phyloP scores from a whole-genome alignment of 2,888 invertebrate genomes.

The Punctoribates punctum region DNA sequence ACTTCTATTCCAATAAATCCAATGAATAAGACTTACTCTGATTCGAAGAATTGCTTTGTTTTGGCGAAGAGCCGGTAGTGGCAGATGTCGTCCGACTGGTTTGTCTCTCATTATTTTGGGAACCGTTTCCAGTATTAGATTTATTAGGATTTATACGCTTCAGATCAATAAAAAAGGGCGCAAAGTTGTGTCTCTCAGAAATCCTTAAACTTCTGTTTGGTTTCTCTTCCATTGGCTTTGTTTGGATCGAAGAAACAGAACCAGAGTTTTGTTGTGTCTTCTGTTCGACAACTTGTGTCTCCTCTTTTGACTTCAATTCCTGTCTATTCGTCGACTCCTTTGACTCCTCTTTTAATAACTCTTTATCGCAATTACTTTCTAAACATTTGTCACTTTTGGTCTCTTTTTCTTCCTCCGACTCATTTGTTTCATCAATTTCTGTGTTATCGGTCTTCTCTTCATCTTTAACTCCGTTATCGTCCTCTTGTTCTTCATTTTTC shows the following conservation, averaged over 20 bases:
- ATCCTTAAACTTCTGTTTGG: neutral
- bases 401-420: neutral
- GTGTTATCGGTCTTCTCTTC: neutral
- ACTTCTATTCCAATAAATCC: neutral
- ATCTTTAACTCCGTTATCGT: neutral
- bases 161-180: constrained; percentile 30
- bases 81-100: constrained; percentile 27
- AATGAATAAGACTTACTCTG: constrained; percentile 1
- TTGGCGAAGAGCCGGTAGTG: constrained; percentile 7
- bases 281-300: neutral
- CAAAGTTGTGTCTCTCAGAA: constrained; percentile 8
- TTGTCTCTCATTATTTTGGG: neutral
- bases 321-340: constrained; percentile 11
- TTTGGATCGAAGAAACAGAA: neutral
- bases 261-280: no score
- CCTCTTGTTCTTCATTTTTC: neutral
- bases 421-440: constrained; percentile 24
- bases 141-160: constrained; percentile 31
- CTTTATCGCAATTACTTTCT: constrained; percentile 19
- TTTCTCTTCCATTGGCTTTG: neutral
- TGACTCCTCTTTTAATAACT: constrained; percentile 29
- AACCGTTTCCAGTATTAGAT: neutral
- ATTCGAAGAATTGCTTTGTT: neutral
- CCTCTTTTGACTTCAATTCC: constrained; percentile 9
- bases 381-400: neutral